Percentiles rank a stretch among this genome's conserved stretches.
These are phyloP conservation scores for Pelobates fuscus DNA, from an alignment of 2,113 vertebrate genomes.

Conservation along the genomic window DNA sequence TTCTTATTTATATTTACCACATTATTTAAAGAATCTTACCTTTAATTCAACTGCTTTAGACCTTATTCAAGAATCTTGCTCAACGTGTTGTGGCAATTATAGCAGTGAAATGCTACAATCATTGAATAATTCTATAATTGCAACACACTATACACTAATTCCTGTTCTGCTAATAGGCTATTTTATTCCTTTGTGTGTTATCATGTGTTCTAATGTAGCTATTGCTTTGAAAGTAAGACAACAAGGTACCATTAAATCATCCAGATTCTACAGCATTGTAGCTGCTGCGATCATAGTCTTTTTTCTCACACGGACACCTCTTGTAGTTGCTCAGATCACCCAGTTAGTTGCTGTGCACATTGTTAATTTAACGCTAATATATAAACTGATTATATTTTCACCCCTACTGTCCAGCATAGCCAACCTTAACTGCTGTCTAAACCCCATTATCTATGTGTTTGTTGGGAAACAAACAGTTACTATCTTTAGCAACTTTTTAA, in stretches of 20 bases:
- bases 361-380: background rate
- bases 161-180: background rate
- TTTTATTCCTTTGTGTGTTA: slow-evolving; percentile 10
- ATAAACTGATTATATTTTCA: background rate
- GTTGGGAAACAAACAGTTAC: background rate
- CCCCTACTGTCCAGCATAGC: background rate
- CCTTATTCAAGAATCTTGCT: too few relatives aligned
- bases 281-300: background rate
- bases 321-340: background rate
- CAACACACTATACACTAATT: background rate
- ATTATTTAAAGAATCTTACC: too few relatives aligned
- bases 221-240: background rate
- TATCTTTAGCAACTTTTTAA: background rate
- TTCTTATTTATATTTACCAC: too few relatives aligned
- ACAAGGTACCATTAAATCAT: background rate
- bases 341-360: background rate
- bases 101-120: too few relatives aligned
- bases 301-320: slow-evolving; percentile 14
- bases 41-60: too few relatives aligned
- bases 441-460: slow-evolving; percentile 12
- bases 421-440: background rate
- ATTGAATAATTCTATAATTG: background rate
- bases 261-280: slow-evolving; percentile 2
- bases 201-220: slow-evolving; percentile 4
- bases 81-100: too few relatives aligned